These are phyloP conservation scores for Frankliniella fusca DNA, from an alignment of 2,888 invertebrate species.

Conservation along the genomic window DNA sequence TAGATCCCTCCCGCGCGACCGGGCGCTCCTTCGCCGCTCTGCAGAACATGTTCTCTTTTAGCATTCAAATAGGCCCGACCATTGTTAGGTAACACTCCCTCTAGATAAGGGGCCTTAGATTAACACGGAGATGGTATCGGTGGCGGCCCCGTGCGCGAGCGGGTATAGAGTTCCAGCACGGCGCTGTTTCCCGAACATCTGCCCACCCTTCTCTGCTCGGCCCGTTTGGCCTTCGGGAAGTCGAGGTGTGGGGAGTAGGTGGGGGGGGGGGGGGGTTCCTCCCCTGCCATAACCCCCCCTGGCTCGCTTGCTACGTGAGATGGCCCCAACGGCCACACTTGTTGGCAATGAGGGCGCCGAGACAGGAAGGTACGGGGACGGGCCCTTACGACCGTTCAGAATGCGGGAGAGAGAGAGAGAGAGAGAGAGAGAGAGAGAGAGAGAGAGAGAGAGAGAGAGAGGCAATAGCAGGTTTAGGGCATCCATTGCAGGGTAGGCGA, in stretches of 20 bases:
- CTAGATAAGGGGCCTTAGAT: conserved; percentile 2
- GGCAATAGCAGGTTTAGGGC: background rate
- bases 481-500: background rate
- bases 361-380: background rate
- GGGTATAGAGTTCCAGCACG: background rate
- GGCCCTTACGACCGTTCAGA: background rate
- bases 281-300: too few relatives aligned
- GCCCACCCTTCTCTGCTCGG: background rate
- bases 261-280: too few relatives aligned
- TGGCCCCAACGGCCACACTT: background rate
- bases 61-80: conserved; percentile 14
- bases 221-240: background rate
- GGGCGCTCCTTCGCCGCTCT: too few relatives aligned
- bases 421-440: background rate
- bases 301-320: background rate
- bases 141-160: background rate
- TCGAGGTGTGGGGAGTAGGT: too few relatives aligned
- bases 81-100: conserved; percentile 18
- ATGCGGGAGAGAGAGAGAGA: conserved; percentile 1
- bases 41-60: conserved; percentile 4
- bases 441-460: background rate
- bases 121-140: conserved; percentile 9
- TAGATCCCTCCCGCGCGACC: too few relatives aligned
- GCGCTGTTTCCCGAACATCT: background rate
- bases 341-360: background rate